Conservation (phyloP, 2,113 vertebrate genomes). For the Amphiprion ocellaris region DNA sequence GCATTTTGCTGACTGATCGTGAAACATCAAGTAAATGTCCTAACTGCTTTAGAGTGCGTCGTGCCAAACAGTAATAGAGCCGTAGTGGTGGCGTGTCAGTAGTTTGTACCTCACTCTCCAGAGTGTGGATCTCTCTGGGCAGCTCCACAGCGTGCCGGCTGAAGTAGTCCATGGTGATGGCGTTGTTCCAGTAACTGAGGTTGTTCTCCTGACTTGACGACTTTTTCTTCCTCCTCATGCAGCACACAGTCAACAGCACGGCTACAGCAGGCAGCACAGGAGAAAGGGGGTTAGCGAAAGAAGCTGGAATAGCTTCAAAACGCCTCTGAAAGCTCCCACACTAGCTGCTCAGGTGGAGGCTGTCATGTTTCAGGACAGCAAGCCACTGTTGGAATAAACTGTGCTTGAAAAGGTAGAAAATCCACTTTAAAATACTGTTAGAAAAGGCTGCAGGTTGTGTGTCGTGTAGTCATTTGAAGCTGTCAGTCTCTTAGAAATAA, state of each 20-base stretch:
- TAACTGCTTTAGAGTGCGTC: not conserved
- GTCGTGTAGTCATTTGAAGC: not conserved
- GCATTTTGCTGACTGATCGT: conserved; percentile 51
- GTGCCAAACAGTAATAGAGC: conserved; percentile 27
- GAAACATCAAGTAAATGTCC: conserved; percentile 37
- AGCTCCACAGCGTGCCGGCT: conserved; percentile 96
- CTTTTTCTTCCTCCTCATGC: conserved; percentile 96
- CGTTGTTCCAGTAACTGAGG: conserved; percentile 99
- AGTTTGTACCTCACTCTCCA: conserved; percentile 93
- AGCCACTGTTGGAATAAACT: conserved; percentile 2
- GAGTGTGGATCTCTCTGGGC: conserved; percentile 94
- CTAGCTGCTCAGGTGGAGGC: conserved; percentile 12
- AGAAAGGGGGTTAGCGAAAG: conserved; percentile 2
- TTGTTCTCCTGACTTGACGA: conserved; percentile 95
- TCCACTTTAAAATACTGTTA: not conserved
- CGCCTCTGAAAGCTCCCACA: conserved; percentile 28
- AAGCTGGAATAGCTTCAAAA: conserved; percentile 38
- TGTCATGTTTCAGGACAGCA: conserved; percentile 31
- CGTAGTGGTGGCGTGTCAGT: conserved; percentile 18
- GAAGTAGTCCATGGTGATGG: conserved; percentile 99
- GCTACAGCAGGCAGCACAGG: conserved; percentile 81
- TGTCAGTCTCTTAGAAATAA: not conserved
- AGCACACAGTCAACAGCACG: conserved; percentile 96
- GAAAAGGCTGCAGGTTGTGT: not conserved
- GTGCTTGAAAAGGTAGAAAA: not conserved